A percentile compares a stretch with the other conserved stretches of the same genome.
These are phyloP conservation scores for Lonchura striata DNA, from an alignment of 2,113 vertebrate species.

Conservation along the genomic window DNA sequence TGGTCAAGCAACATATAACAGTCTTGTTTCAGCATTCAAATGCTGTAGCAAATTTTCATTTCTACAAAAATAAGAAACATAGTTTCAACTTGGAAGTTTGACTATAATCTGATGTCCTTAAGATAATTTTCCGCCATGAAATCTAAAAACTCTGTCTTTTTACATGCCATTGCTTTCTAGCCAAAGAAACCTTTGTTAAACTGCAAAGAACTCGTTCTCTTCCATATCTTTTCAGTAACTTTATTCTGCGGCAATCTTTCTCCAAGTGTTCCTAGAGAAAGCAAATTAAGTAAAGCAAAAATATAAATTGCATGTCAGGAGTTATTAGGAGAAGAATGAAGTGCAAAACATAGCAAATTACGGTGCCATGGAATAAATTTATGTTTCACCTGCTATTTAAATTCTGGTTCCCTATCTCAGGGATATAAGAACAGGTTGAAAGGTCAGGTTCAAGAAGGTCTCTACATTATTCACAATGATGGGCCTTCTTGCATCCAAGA, in stretches of 20 bases:
- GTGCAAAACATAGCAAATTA: not conserved
- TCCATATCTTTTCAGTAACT: not conserved
- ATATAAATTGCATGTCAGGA: not conserved
- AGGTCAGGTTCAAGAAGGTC: not conserved
- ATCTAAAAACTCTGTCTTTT: not conserved
- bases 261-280: not conserved
- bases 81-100: not conserved
- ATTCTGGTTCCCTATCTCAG: not conserved
- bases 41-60: not conserved
- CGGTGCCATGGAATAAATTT: not conserved
- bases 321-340: not conserved
- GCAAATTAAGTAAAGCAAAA: not conserved
- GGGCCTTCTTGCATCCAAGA: not conserved
- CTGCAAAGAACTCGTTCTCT: not conserved
- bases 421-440: not conserved
- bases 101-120: not conserved
- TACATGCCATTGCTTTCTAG: not conserved
- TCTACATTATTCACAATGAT: not conserved
- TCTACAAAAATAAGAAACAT: not conserved
- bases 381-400: not conserved
- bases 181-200: not conserved
- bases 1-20: not conserved
- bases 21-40: not conserved
- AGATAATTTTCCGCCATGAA: not conserved
- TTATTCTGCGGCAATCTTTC: not conserved